These are phyloP conservation scores for Pogonocichla stellata DNA, from an alignment of 2,113 vertebrate genomes.

Conservation along the genomic window DNA sequence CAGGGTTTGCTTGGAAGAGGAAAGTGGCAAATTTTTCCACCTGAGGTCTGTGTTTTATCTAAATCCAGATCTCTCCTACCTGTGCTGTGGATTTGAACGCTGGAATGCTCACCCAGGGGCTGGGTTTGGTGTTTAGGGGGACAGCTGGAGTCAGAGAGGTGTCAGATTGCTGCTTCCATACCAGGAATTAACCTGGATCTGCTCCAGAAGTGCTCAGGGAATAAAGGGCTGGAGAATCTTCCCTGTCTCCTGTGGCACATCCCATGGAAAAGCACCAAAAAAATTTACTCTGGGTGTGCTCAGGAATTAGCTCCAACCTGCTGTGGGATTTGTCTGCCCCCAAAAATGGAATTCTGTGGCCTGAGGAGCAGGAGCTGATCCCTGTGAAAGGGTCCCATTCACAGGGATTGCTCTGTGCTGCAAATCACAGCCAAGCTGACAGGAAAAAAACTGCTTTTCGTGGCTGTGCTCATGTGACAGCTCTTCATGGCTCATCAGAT, in stretches of 20 bases:
- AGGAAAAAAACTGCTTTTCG: not conserved
- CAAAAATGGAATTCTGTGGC: not conserved
- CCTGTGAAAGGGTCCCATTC: not conserved
- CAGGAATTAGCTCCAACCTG: not conserved
- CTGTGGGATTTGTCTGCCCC: not conserved
- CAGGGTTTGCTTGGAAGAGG: not conserved
- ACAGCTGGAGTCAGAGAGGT: not conserved
- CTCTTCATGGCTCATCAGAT: not conserved
- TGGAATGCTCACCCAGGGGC: not conserved
- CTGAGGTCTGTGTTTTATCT: not conserved
- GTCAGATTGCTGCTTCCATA: not conserved
- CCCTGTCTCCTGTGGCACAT: not conserved
- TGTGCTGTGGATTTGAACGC: accelerated
- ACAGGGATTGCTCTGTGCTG: not conserved
- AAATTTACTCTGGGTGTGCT: not conserved
- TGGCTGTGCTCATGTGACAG: not conserved
- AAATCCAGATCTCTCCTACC: not conserved
- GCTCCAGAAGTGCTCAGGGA: not conserved
- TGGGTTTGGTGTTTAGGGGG: not conserved
- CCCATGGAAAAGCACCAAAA: accelerated
- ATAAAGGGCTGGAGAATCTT: no score
- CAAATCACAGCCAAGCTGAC: not conserved
- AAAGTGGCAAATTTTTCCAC: not conserved
- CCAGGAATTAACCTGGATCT: not conserved
- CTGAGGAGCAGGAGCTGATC: not conserved